Base-by-base conservation (phyloP, 2,797 vertebrate species). In the Acipenser transmontanus region DNA sequence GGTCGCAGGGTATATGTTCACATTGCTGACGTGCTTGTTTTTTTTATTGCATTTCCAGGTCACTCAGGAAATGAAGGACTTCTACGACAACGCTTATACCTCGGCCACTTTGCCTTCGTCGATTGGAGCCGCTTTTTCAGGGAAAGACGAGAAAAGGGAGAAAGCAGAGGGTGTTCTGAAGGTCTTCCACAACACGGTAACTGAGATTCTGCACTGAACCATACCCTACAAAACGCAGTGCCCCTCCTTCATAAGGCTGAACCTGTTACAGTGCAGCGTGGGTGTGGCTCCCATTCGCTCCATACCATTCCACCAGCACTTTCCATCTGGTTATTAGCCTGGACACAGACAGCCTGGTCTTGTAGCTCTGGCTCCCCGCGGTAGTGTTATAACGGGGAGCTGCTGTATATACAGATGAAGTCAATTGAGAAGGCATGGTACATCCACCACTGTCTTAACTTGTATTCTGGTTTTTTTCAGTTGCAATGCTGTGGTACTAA, bases 21-120 rank as follows among this genome's bases (percentile, higher is more conserved):
- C 60, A 47, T 34, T 34, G 34, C 34, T 34, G 34, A 34, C 34
- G 34, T 34, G 34, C 4, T 34, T 34, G 3, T 34, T 34, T n/a
- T 54, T 54, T n/a, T 54, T 54, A 34, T 34, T 34, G 34, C 34
- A 34, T 34, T 61, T 62, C 7, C 81, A 99, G 97, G 94, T 98
- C 68, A 93, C 95, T 74, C 94, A 94, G 80, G 95, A 98, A 0
- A 86, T 99, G 80, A 97, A 95, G 74, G 93, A 93, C 82, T 98
- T 99, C 86, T 98, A 99, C 0, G 93, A 98, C 72, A 85, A 91
- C 3, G 95, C 95, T 0, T 89, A 92, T 75, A 86, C 91, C n/a
- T 92, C 92, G 73, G 87, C 90, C 1, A 72, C 82, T 75, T 49
- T 66, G 84, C 91, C 47, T 2, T 85, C 74, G 49, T 66, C 69